These are phyloP conservation scores for Falco concolor DNA, from an alignment of 2,797 vertebrate species.

Conservation along the genomic window DNA sequence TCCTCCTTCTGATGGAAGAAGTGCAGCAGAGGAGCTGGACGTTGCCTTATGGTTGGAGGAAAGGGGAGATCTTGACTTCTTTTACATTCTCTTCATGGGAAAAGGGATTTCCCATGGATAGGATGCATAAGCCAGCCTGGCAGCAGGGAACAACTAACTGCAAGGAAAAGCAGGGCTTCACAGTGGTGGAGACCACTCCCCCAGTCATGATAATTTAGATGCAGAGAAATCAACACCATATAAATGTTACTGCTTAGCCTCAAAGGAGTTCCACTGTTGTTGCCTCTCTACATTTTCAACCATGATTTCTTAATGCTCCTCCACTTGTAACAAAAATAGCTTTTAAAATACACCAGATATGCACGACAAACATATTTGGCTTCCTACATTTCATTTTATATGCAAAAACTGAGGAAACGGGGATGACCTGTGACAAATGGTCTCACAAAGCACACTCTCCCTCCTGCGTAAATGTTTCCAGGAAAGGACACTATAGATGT, in stretches of 20 bases:
- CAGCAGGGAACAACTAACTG: not conserved
- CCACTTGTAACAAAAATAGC: not conserved
- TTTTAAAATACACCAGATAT: not conserved
- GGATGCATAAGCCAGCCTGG: not conserved
- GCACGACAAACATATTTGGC: not conserved
- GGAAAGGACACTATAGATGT: not conserved
- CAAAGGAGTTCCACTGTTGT: not conserved
- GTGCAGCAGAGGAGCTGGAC: not conserved
- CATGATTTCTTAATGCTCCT: not conserved
- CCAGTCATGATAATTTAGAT: not conserved
- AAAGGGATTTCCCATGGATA: not conserved
- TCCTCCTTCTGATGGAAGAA: not conserved
- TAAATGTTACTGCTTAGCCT: not conserved
- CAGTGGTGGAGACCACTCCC: not conserved
- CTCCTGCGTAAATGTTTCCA: not conserved
- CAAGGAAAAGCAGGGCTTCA: not conserved
- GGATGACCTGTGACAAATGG: not conserved
- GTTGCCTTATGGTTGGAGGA: not conserved
- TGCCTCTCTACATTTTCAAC: not conserved
- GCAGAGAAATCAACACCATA: not conserved
- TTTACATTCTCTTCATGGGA: not conserved
- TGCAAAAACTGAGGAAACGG: not conserved
- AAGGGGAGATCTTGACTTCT: not conserved
- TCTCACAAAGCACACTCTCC: not conserved
- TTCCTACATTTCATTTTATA: not conserved